phyloP scores from a whole-genome alignment of 2,113 vertebrate species.

The Vidua chalybeata region DNA sequence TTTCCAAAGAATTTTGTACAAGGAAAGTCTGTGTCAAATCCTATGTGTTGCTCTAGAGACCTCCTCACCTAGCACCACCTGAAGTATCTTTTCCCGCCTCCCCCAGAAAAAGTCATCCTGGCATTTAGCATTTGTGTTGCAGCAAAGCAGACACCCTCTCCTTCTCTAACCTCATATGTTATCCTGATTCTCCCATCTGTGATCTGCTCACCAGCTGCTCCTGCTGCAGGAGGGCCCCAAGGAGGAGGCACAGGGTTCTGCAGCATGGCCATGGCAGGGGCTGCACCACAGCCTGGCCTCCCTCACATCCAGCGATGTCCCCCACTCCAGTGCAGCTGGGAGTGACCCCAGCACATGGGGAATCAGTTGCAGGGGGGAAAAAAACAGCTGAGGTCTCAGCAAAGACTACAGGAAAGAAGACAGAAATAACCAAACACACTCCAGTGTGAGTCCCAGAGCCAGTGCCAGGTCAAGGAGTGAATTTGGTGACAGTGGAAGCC shows the following conservation, averaged over 20 bases:
- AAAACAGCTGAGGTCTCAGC: neutral
- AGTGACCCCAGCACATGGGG: fast-evolving
- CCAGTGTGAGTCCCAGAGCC: neutral
- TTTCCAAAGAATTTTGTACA: neutral
- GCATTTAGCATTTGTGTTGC: neutral
- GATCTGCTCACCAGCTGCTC: slow-evolving; percentile 53
- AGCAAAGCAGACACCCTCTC: neutral
- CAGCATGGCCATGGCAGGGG: fast-evolving
- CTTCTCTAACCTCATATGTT: neutral
- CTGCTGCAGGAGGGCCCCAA: neutral
- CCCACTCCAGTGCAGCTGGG: neutral
- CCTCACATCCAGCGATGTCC: fast-evolving
- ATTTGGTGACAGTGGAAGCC: neutral
- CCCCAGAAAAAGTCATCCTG: neutral
- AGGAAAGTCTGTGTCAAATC: neutral
- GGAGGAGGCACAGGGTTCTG: neutral
- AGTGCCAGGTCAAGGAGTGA: neutral
- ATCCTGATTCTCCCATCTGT: neutral
- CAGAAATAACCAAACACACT: neutral
- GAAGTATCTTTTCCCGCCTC: neutral
- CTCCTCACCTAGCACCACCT: neutral
- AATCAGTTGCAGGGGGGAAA: neutral
- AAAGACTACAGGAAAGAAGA: neutral
- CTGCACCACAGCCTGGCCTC: neutral
- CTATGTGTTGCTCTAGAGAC: fast-evolving